phyloP scores from a whole-genome alignment of 2,797 vertebrate genomes.

The Lepus oiostolus region DNA sequence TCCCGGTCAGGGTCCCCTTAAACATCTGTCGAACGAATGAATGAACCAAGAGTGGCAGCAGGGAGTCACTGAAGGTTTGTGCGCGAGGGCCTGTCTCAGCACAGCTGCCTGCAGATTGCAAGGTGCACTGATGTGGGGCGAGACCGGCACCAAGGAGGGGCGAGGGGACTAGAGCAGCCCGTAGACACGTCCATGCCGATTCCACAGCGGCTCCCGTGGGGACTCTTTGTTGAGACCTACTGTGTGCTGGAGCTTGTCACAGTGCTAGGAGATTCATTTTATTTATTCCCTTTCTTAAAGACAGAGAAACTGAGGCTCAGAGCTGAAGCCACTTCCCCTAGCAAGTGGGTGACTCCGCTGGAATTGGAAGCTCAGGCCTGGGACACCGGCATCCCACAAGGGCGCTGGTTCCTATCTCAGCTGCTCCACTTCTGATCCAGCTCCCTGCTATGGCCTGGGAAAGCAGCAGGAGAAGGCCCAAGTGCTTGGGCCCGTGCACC shows the following conservation, averaged over 20 bases:
- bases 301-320: conserved; percentile 5
- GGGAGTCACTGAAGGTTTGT: not conserved
- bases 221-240: not conserved
- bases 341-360: not conserved
- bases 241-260: not conserved
- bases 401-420: too few relatives aligned
- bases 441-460: too few relatives aligned
- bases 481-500: too few relatives aligned
- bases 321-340: not conserved
- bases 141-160: not conserved
- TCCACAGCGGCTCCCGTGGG: not conserved
- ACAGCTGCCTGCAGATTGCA: not conserved
- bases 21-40: not conserved
- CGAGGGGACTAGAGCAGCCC: not conserved
- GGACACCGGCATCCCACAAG: too few relatives aligned
- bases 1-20: not conserved
- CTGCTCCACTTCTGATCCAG: too few relatives aligned
- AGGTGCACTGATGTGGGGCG: not conserved
- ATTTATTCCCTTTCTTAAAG: not conserved
- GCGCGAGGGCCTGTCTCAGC: not conserved
- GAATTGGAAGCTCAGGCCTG: not conserved
- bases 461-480: too few relatives aligned
- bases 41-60: not conserved
- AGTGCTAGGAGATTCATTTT: not conserved
- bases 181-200: not conserved